Conservation (phyloP, 2,113 vertebrate genomes). For the Corythaixoides concolor region DNA sequence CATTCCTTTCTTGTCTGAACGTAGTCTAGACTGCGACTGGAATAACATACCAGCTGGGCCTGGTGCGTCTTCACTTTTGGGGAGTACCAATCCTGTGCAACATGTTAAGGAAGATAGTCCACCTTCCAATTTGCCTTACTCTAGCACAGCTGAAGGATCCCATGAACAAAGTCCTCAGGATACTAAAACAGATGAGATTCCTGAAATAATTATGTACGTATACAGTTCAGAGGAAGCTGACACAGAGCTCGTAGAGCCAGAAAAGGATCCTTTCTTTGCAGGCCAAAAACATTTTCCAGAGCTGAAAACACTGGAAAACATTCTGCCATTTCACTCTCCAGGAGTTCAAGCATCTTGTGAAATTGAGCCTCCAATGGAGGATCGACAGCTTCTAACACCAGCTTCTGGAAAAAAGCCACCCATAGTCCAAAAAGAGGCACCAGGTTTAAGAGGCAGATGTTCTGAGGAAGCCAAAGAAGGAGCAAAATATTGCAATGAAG, state of each 20-base stretch:
- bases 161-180: not conserved
- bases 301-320: not conserved
- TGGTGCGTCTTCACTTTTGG: not conserved
- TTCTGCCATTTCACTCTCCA: not conserved
- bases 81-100: not conserved
- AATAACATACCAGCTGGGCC: not conserved
- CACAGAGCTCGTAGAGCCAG: not conserved
- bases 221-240: slow-evolving; percentile 56
- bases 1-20: not conserved
- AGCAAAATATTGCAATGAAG: not conserved
- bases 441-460: not conserved
- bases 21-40: not conserved
- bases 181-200: not conserved
- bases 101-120: not conserved
- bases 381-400: not conserved
- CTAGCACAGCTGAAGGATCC: not conserved
- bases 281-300: slow-evolving; percentile 19
- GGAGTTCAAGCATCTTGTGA: not conserved
- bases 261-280: slow-evolving; percentile 7
- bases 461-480: not conserved
- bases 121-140: not conserved
- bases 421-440: not conserved
- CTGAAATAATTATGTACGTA: slow-evolving; percentile 17
- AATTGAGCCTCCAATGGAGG: not conserved
- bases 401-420: not conserved